These are phyloP conservation scores for Drosophila neocordata DNA, from an alignment of 1,140 invertebrate genomes.

Conservation along the genomic window DNA sequence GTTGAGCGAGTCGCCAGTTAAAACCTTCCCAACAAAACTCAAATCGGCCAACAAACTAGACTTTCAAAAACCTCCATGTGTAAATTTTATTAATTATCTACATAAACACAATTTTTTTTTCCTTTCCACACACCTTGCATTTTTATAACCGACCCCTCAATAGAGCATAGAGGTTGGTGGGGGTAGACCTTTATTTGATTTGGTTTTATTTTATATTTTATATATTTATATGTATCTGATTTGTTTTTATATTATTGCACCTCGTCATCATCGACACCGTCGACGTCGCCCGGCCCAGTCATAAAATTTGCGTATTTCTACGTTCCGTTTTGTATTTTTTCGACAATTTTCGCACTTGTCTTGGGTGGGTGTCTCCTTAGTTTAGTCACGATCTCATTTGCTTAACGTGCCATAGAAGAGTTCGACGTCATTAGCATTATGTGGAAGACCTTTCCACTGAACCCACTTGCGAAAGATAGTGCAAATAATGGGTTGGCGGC, in stretches of 20 bases:
- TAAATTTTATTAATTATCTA: constrained; percentile 80
- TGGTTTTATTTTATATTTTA: constrained; percentile 50
- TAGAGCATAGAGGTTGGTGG: background rate
- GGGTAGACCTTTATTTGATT: constrained; percentile 70
- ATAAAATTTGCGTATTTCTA: constrained; percentile 55
- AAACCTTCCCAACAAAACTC: constrained; percentile 55
- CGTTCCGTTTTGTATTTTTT: constrained; percentile 43
- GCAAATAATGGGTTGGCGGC: constrained; percentile 50
- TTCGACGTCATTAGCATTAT: constrained; percentile 63
- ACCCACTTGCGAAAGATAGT: constrained; percentile 33
- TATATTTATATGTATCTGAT: constrained; percentile 47
- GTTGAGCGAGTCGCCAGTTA: constrained; percentile 50
- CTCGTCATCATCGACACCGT: constrained; percentile 32
- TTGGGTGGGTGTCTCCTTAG: constrained; percentile 52
- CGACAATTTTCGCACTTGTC: constrained; percentile 8
- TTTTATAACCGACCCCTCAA: constrained; percentile 50
- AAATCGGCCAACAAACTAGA: constrained; percentile 28
- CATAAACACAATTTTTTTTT: constrained; percentile 55
- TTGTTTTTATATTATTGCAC: constrained; percentile 49
- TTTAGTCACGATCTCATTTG: constrained; percentile 69
- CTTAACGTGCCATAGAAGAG: constrained; percentile 45
- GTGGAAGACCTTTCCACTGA: constrained; percentile 18
- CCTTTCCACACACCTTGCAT: constrained; percentile 75
- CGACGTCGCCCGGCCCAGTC: constrained; percentile 13
- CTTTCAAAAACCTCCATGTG: constrained; percentile 77